Evolutionary conservation across 2,797 vertebrate species (phyloP).

Genomic region (Prunella strophiata): DNA sequence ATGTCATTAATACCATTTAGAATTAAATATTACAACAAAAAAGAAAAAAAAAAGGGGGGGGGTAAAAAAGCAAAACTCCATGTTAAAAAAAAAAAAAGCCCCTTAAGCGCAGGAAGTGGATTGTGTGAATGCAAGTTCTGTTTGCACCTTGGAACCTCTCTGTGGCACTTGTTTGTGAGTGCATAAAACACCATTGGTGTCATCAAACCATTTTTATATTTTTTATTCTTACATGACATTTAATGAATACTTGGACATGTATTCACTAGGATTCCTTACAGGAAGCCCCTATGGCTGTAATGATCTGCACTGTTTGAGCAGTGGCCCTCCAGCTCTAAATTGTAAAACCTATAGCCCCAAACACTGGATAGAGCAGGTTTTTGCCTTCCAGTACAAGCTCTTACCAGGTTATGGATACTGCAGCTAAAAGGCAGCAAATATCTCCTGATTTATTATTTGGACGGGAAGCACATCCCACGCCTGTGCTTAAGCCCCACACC

Average conservation of each 20-base stretch:
- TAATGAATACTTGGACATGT: background rate
- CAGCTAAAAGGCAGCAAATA: background rate
- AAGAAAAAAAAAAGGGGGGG: background rate
- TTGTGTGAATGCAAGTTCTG: background rate
- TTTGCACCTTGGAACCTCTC: background rate
- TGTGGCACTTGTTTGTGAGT: background rate
- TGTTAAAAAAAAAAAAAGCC: background rate
- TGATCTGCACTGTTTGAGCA: background rate
- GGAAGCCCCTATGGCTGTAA: background rate
- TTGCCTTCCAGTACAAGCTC: background rate
- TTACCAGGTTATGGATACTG: background rate
- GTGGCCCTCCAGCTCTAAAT: background rate
- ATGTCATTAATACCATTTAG: background rate
- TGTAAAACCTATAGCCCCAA: background rate
- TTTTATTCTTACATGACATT: background rate
- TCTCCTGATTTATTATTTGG: background rate
- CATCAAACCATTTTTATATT: background rate
- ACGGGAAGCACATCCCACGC: background rate
- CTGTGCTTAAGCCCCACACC: background rate
- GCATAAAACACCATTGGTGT: accelerated
- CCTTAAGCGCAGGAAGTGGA: background rate
- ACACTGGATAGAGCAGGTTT: background rate
- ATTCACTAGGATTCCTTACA: background rate
- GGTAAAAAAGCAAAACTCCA: background rate
- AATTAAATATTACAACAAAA: background rate